Evolutionary conservation across 2,888 invertebrate genomes (phyloP).

Genomic region (Prosopocoilus inquinatus): DNA sequence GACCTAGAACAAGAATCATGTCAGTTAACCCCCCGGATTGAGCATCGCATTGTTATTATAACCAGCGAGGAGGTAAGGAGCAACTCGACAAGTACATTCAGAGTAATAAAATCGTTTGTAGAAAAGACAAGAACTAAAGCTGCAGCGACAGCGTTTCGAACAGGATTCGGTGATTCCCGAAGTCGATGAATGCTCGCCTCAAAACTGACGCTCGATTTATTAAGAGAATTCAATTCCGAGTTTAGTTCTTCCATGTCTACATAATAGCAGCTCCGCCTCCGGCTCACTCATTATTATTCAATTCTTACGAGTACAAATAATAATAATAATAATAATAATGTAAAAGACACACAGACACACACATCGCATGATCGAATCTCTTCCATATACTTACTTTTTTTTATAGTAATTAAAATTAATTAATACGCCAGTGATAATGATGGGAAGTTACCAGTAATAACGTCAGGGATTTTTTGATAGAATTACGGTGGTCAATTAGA

Average conservation of each 20-base stretch:
- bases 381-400: neutral
- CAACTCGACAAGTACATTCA: neutral
- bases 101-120: slow-evolving; percentile 39
- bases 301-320: too few species aligned
- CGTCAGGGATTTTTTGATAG: too few species aligned
- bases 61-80: slow-evolving; percentile 67
- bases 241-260: neutral
- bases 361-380: neutral
- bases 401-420: too few species aligned
- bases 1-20: slow-evolving; percentile 81
- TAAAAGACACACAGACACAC: neutral
- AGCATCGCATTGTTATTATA: slow-evolving; percentile 76
- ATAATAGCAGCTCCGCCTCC: neutral
- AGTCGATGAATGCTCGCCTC: slow-evolving; percentile 63
- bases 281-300: slow-evolving; percentile 2
- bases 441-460: too few species aligned
- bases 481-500: too few species aligned
- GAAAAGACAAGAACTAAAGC: slow-evolving; percentile 59
- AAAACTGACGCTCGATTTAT: slow-evolving; percentile 37
- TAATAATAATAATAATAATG: too few species aligned
- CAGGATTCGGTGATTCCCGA: slow-evolving; percentile 70
- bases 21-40: slow-evolving; percentile 76
- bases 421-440: too few species aligned
- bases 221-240: neutral
- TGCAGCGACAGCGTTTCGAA: slow-evolving; percentile 62